A percentile compares a stretch with the other conserved stretches of the same genome.
phyloP scores from a whole-genome alignment of 2,113 vertebrate genomes.

The Pomatostomus ruficeps region DNA sequence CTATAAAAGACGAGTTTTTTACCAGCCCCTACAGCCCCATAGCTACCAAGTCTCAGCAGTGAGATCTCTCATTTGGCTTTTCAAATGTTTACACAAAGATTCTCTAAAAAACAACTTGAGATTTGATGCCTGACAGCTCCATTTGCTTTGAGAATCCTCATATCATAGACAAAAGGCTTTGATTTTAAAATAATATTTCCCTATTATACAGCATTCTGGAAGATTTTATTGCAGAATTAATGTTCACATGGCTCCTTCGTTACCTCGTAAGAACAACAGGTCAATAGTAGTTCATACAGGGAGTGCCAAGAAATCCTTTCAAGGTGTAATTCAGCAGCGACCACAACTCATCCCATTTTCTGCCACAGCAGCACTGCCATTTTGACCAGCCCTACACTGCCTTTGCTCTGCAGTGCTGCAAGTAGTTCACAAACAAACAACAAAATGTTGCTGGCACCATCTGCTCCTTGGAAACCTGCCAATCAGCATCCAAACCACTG shows the following conservation, averaged over 20 bases:
- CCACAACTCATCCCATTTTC: accelerated
- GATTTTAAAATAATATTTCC: background rate
- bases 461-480: conserved; percentile 42
- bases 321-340: background rate
- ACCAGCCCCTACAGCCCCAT: background rate
- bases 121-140: background rate
- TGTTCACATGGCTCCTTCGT: background rate
- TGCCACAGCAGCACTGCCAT: background rate
- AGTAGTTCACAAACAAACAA: background rate
- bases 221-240: background rate
- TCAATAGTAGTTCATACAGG: background rate
- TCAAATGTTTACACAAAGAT: background rate
- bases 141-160: background rate
- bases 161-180: background rate
- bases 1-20: background rate
- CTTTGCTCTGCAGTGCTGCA: background rate
- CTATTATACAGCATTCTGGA: background rate
- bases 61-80: background rate
- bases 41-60: background rate
- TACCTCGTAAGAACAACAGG: background rate
- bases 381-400: background rate
- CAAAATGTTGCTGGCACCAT: conserved; percentile 40
- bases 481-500: background rate
- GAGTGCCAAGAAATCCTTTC: background rate
- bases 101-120: background rate